Evolutionary conservation across 2,113 vertebrate species (phyloP), one percentile per base, ranked within the genome.

Genomic region (Pavo muticus): DNA sequence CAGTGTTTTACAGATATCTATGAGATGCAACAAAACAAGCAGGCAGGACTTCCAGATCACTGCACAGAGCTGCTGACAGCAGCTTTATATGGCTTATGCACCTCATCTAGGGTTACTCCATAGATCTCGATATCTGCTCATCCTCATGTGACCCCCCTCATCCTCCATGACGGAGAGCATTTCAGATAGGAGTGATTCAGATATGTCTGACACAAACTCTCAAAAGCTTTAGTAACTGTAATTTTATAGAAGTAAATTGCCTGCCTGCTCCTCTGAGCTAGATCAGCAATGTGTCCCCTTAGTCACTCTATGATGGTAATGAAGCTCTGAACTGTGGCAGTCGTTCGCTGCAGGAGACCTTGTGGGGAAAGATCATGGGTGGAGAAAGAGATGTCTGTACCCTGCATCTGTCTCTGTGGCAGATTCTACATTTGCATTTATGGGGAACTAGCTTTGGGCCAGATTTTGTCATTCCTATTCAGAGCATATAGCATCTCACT

Each of bases 401-500:
- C 52, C 30, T 63, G 48, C 73, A 87, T 2, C 0, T 74, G 50
- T 82, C 93, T 90, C 76, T 92, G 70, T 84, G 42, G 69, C 88
- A 88, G 79, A 72, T 93, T 88, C 94, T 93, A 84, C 88, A 91
- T 93, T 90, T 93, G 69, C 32, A 45, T 84, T 88, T 90, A 70
- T 10, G 42, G 64, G 27, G 64, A 95, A 88, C 16, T 90, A 90
- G 81, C 88, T 93, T n/a, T 75, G 61, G 92, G 94, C 52, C 90
- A 96, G 52, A 92, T 84, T 95, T 94, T 95, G 96, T 96, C 94
- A 88, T 29, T 95, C 23, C 19, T 78, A 45, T 61, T 96, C 90
- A 82, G 37, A 82, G n/a, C 64, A 52, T 93, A 88, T 45, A 60
- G 50, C n/a, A 74, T 86, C 90, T 94, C 61, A 57, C 72, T 65